phyloP scores from a whole-genome alignment of 2,888 invertebrate species.

The Ochropacha duplaris region DNA sequence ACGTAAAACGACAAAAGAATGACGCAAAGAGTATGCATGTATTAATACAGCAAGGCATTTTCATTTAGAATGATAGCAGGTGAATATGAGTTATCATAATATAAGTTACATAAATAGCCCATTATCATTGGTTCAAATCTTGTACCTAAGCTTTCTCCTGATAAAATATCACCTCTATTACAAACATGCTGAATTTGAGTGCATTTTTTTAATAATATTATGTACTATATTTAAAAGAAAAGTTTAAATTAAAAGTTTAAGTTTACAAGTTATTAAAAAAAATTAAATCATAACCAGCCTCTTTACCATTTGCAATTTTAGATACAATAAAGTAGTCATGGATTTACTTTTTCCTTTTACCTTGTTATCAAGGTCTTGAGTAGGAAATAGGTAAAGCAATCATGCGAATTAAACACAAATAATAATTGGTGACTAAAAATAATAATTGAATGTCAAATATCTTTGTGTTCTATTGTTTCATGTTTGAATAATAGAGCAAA shows the following conservation, averaged over 20 bases:
- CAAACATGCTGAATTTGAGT: neutral
- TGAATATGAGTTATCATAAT: neutral
- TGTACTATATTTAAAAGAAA: too few relatives aligned
- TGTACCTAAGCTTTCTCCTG: constrained; percentile 6
- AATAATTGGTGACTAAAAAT: neutral
- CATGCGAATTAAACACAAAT: constrained; percentile 12
- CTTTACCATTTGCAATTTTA: too few relatives aligned
- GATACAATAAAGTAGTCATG: neutral
- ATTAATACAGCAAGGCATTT: neutral
- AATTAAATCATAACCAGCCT: too few relatives aligned
- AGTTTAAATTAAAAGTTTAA: neutral
- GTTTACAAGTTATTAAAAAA: too few relatives aligned
- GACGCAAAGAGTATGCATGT: neutral
- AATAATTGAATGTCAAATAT: too few relatives aligned
- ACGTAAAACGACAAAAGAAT: neutral
- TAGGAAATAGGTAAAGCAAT: constrained; percentile 21
- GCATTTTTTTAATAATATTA: neutral
- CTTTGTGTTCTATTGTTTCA: too few relatives aligned
- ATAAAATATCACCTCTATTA: neutral
- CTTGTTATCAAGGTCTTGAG: constrained; percentile 7
- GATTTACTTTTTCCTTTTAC: neutral
- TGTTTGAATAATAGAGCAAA: too few relatives aligned
- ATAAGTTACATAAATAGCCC: neutral
- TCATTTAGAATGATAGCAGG: neutral
- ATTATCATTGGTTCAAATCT: constrained; percentile 11